These are phyloP conservation scores for Allophyes oxyacanthae DNA, from an alignment of 2,888 invertebrate genomes.

Conservation along the genomic window DNA sequence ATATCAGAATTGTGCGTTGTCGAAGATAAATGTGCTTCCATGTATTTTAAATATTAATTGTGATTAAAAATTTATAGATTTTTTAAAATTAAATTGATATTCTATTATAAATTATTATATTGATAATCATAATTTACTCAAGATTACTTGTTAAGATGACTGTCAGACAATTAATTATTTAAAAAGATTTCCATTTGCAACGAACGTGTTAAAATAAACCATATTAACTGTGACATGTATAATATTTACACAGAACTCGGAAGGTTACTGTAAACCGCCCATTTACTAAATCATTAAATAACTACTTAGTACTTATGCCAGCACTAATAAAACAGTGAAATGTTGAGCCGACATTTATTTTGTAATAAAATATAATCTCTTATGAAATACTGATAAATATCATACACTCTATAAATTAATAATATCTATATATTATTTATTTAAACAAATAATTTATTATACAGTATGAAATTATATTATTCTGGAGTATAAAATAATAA, in stretches of 20 bases:
- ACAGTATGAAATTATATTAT: slow-evolving; percentile 12
- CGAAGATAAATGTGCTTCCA: slow-evolving; percentile 62
- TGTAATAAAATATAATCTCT: slow-evolving; percentile 4
- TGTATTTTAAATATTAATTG: slow-evolving; percentile 36
- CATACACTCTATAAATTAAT: background rate
- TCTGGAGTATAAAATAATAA: slow-evolving; percentile 7
- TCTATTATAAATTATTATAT: slow-evolving; percentile 26
- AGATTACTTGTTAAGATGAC: slow-evolving; percentile 16
- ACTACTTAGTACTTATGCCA: slow-evolving; percentile 42
- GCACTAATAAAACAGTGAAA: slow-evolving; percentile 26
- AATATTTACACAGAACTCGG: too few species aligned
- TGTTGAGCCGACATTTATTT: slow-evolving; percentile 43
- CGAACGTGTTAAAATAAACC: background rate
- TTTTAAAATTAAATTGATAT: slow-evolving; percentile 18
- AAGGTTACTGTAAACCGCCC: slow-evolving; percentile 37
- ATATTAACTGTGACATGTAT: too few species aligned
- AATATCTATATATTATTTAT: too few species aligned
- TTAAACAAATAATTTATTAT: too few species aligned
- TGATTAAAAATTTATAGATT: slow-evolving; percentile 26
- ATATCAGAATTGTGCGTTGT: slow-evolving; percentile 22
- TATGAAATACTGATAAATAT: background rate
- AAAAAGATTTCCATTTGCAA: slow-evolving; percentile 3
- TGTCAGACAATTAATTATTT: slow-evolving; percentile 15
- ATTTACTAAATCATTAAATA: slow-evolving; percentile 16
- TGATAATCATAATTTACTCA: slow-evolving; percentile 22